phyloP scores from a whole-genome alignment of 2,113 vertebrate genomes.

The Callipepla squamata region DNA sequence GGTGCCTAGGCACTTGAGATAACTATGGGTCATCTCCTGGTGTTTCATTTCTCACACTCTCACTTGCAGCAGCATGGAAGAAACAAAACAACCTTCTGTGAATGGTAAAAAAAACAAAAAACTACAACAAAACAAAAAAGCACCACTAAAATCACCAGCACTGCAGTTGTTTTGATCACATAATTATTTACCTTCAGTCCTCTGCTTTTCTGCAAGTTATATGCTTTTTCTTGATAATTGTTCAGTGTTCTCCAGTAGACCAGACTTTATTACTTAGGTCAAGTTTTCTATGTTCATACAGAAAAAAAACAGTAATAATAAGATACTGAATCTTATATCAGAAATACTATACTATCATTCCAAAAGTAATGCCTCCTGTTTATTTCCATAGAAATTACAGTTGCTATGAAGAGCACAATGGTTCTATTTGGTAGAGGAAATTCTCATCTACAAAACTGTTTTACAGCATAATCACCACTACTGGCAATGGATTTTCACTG shows the following conservation, averaged over 20 bases:
- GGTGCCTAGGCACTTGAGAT: neutral
- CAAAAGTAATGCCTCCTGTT: too few species aligned
- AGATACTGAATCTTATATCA: neutral
- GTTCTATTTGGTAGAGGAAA: too few species aligned
- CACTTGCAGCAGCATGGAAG: neutral
- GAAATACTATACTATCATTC: neutral
- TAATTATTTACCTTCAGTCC: fast-evolving
- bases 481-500: too few species aligned
- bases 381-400: too few species aligned
- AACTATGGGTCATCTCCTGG: neutral
- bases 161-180: neutral
- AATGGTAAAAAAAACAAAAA: slow-evolving; percentile 8
- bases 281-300: neutral
- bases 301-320: neutral
- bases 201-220: neutral
- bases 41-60: neutral
- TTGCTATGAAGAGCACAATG: too few species aligned
- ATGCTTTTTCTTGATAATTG: neutral
- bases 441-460: too few species aligned
- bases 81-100: neutral
- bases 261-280: neutral
- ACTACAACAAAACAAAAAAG: neutral
- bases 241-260: neutral
- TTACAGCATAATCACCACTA: too few species aligned
- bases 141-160: neutral